Evolutionary conservation across 2,888 invertebrate species (phyloP).

Genomic region (Resseliella maxima): DNA sequence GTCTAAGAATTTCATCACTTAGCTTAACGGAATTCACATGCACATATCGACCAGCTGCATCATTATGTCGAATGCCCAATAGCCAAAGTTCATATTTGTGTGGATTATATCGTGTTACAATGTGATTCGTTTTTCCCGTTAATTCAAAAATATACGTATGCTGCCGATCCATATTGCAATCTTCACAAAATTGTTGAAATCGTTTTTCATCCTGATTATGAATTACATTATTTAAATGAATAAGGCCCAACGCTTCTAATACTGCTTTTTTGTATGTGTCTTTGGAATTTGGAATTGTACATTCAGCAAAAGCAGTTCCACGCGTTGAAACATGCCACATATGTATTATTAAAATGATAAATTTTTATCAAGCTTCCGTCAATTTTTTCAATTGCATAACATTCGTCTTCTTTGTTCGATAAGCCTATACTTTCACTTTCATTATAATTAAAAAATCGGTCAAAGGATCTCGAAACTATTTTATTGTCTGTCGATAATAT

Average conservation of each 20-base stretch:
- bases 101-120: not conserved
- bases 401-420: not conserved
- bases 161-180: not conserved
- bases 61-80: not conserved
- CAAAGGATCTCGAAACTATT: not conserved
- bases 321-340: slow-evolving; percentile 9
- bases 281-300: not conserved
- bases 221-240: not conserved
- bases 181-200: not conserved
- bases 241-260: not conserved
- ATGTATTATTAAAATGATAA: not conserved
- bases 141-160: not conserved
- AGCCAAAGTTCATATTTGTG: not conserved
- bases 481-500: not conserved
- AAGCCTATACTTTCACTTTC: not conserved
- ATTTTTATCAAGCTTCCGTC: not conserved
- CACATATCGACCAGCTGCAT: not conserved
- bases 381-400: not conserved
- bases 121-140: not conserved
- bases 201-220: not conserved
- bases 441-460: not conserved
- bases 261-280: not conserved
- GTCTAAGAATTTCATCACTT: not conserved
- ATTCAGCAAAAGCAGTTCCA: not conserved
- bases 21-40: not conserved